A percentile compares a stretch with the other conserved stretches of the same genome.
These are phyloP conservation scores for Adineta ricciae DNA, from an alignment of 2,888 invertebrate genomes.

Conservation along the genomic window DNA sequence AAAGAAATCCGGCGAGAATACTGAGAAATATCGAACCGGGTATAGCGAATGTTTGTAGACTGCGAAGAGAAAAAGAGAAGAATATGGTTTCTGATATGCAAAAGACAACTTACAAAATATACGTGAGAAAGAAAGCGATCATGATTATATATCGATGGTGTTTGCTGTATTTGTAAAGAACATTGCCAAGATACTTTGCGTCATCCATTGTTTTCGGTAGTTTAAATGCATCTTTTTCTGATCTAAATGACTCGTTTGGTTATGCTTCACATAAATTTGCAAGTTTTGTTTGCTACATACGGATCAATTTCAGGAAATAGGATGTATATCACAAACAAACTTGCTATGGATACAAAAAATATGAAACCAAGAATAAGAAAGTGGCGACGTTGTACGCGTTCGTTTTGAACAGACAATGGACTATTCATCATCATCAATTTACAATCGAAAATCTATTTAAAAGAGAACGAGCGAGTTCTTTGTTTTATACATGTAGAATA, in stretches of 20 bases:
- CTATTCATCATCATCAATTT: neutral
- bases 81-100: too few relatives aligned
- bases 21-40: slow-evolving; percentile 95
- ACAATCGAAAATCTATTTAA: neutral
- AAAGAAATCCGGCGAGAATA: slow-evolving; percentile 88
- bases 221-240: slow-evolving; percentile 73
- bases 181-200: slow-evolving; percentile 80
- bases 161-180: slow-evolving; percentile 81
- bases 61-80: too few relatives aligned
- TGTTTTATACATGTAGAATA: too few relatives aligned
- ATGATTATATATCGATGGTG: slow-evolving; percentile 82
- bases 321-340: neutral
- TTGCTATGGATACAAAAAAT: neutral
- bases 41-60: slow-evolving; percentile 96
- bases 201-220: slow-evolving; percentile 86
- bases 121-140: slow-evolving; percentile 73
- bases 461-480: too few relatives aligned
- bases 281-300: too few relatives aligned
- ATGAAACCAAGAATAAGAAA: neutral
- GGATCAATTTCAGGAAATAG: neutral
- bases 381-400: neutral
- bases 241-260: too few relatives aligned
- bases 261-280: too few relatives aligned
- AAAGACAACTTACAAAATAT: slow-evolving; percentile 70
- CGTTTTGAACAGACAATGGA: neutral